Base-by-base conservation (phyloP, 2,797 vertebrate genomes). In the Emys orbicularis region DNA sequence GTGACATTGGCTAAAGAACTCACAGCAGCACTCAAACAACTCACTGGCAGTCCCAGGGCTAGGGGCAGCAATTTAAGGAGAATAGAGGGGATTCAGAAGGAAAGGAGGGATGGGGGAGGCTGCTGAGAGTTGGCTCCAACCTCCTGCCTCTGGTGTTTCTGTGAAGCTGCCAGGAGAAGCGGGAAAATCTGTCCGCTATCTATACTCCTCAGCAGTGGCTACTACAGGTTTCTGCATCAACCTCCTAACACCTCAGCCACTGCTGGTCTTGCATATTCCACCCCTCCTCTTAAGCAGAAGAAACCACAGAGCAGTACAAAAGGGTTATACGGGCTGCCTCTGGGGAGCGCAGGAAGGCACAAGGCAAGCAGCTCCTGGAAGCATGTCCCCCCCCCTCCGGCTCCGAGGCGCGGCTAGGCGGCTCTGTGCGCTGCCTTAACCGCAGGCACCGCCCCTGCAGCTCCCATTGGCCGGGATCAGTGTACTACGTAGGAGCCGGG, bases 301-400 rank as follows among this genome's bases (percentile, higher is more conserved):
- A 81, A 88, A 57, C 1, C 52, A 61, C 4, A 11, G 11, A 31
- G 41, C 29, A 56, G 47, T n/a, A 61, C 47, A n/a, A n/a, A 61
- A 88, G 86, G 65, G 72, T 0, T 0, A 16, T 18, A 61, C 3
- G 5, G 34, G 82, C 52, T 74, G 19, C 53, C 81, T 23, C 34
- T 49, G 81, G 74, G 0, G 0, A 91, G 52, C 0, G 0, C 13
- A 53, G 50, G 16, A 41, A 57, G 44, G 9, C 83, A 56, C 21
- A 91, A 77, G 13, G 18, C 52, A 53, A 53, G 52, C 52, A 53
- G 52, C 52, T 53, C 52, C 52, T 18, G 18, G 7, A 53, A 53
- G 52, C 18, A 8, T 8, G 18, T 53, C 52, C 52, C 52, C 52
- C 52, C 18, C 1, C 52, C 52, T 53, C 52, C 3, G 3, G 52